A percentile compares a stretch with the other conserved stretches of the same genome.
phyloP scores from a whole-genome alignment of 2,888 invertebrate species.

The Morpho achilles region DNA sequence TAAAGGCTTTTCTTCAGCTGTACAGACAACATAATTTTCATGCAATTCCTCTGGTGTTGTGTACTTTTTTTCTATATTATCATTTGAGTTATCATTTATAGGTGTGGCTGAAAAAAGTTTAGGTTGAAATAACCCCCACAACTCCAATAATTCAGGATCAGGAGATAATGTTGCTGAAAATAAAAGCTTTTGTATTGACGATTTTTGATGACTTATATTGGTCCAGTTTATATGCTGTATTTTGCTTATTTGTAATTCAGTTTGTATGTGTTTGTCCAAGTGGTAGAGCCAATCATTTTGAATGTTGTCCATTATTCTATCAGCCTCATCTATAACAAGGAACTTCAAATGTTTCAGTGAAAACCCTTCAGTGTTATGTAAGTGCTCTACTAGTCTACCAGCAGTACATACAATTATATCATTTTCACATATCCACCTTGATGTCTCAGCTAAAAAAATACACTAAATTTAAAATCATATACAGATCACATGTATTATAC shows the following conservation, averaged over 20 bases:
- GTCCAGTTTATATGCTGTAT: constrained; percentile 72
- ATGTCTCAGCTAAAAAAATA: constrained; percentile 72
- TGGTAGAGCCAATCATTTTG: constrained; percentile 95
- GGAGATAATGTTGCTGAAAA: constrained; percentile 99
- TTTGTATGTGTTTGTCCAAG: constrained; percentile 84
- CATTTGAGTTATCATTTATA: constrained; percentile 47
- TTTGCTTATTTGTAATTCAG: constrained; percentile 73
- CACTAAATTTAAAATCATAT: too few species aligned
- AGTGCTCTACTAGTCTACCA: constrained; percentile 94
- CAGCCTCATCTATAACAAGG: constrained; percentile 97
- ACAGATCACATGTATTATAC: too few species aligned
- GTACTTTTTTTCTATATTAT: constrained; percentile 82
- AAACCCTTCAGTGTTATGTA: constrained; percentile 90
- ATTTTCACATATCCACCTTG: constrained; percentile 79
- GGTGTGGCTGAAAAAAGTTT: constrained; percentile 90
- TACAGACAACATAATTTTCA: constrained; percentile 84
- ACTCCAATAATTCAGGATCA: constrained; percentile 96
- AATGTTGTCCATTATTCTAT: constrained; percentile 94
- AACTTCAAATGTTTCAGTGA: constrained; percentile 85
- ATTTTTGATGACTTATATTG: constrained; percentile 60
- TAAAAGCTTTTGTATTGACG: constrained; percentile 91
- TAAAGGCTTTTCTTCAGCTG: constrained; percentile 87
- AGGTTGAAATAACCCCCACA: constrained; percentile 93
- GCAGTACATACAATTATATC: constrained; percentile 97
- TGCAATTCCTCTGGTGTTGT: constrained; percentile 88